These are phyloP conservation scores for Adoxophyes honmai DNA, from an alignment of 1,140 invertebrate species.

Conservation along the genomic window DNA sequence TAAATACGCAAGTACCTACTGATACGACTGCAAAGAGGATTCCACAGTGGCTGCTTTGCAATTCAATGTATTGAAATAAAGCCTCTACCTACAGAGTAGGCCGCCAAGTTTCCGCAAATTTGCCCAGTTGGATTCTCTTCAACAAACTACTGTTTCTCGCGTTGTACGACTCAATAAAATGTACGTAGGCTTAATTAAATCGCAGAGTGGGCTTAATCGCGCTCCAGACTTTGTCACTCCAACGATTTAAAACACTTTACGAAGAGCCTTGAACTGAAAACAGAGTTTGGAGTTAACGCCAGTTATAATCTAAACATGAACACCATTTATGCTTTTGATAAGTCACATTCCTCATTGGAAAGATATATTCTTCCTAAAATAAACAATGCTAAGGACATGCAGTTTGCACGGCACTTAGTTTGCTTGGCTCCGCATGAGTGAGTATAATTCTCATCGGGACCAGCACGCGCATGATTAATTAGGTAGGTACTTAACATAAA, in stretches of 20 bases:
- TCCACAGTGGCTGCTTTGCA: conserved; percentile 23
- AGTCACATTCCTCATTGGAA: not conserved
- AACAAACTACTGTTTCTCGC: conserved; percentile 16
- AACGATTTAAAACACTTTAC: not conserved
- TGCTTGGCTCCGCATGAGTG: not conserved
- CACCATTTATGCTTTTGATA: not conserved
- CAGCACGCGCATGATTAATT: conserved; percentile 3
- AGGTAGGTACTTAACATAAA: conserved; percentile 13
- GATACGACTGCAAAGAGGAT: not conserved
- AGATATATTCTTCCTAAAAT: not conserved
- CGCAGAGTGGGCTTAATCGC: conserved; percentile 5
- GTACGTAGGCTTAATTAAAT: conserved; percentile 5
- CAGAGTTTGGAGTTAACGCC: not conserved
- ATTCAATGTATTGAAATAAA: conserved; percentile 28
- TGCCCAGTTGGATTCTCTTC: not conserved
- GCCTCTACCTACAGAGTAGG: conserved; percentile 5
- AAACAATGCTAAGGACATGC: not conserved
- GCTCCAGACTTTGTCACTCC: conserved; percentile 4
- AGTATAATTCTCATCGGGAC: not conserved
- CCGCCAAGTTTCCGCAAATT: conserved; percentile 5
- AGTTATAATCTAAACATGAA: not conserved
- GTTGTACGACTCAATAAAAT: conserved; percentile 8
- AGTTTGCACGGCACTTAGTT: not conserved
- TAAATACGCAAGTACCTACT: too few relatives aligned
- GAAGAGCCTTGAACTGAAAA: conserved; percentile 3